Evolutionary conservation across 2,888 invertebrate genomes (phyloP).

Genomic region (Stenotaenia linearis): DNA sequence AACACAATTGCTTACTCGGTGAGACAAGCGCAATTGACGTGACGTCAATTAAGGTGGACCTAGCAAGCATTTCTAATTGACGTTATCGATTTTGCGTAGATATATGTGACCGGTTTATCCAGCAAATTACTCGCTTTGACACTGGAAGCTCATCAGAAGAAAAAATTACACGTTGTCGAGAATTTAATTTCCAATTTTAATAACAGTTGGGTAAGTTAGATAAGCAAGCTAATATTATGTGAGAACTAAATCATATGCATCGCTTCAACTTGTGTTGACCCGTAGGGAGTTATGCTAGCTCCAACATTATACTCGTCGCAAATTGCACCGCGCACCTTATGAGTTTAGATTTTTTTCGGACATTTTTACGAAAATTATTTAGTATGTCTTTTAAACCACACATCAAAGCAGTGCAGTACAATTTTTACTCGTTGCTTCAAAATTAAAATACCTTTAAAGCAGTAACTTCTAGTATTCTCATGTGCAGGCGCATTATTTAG

Average conservation of each 20-base stretch:
- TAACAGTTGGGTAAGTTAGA: slow-evolving; percentile 35
- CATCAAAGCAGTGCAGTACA: too few relatives aligned
- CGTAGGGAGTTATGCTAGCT: too few relatives aligned
- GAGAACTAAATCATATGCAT: not conserved
- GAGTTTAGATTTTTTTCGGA: too few relatives aligned
- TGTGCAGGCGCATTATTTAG: too few relatives aligned
- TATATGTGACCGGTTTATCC: slow-evolving; percentile 32
- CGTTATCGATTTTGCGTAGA: slow-evolving; percentile 28
- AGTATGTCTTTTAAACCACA: too few relatives aligned
- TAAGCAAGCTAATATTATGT: not conserved
- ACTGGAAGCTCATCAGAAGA: slow-evolving; percentile 33
- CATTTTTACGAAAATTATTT: too few relatives aligned
- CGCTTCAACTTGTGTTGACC: not conserved
- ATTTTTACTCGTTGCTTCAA: too few relatives aligned
- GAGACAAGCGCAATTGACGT: slow-evolving; percentile 1
- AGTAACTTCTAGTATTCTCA: too few relatives aligned
- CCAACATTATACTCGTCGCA: not conserved
- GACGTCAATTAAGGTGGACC: not conserved
- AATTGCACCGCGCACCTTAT: not conserved
- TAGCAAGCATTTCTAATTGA: not conserved
- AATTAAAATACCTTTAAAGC: too few relatives aligned
- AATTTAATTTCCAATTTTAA: slow-evolving; percentile 33
- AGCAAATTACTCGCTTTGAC: slow-evolving; percentile 28
- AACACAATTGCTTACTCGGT: slow-evolving; percentile 24
- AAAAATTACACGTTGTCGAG: slow-evolving; percentile 30